Evolutionary conservation across 1,140 invertebrate species (phyloP).

Genomic region (Drosophila ficusphila): DNA sequence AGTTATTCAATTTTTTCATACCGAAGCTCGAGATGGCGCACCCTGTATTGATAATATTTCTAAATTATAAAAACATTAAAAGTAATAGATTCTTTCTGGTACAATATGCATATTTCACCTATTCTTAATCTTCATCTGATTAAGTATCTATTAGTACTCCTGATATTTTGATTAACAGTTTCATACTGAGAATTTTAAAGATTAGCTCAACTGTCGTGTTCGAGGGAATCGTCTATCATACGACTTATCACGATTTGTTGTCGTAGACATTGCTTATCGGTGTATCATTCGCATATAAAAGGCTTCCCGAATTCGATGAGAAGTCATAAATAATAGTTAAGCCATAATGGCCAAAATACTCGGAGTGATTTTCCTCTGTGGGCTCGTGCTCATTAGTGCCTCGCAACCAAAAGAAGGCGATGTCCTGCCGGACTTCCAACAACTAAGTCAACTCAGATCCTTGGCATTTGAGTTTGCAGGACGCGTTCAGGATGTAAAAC

Average conservation of each 20-base stretch:
- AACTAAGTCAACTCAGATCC: slow-evolving; percentile 2
- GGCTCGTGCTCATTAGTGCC: not conserved
- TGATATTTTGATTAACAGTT: not conserved
- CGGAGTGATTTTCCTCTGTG: not conserved
- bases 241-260: not conserved
- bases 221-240: not conserved
- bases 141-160: not conserved
- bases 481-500: not conserved
- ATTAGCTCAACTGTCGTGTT: not conserved
- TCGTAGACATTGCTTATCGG: slow-evolving; percentile 3
- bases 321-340: not conserved
- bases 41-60: too few relatives aligned
- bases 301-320: too few relatives aligned
- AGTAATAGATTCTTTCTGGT: too few relatives aligned
- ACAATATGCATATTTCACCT: too few relatives aligned
- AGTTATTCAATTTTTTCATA: too few relatives aligned
- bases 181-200: not conserved
- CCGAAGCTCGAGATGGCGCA: too few relatives aligned
- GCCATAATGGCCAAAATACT: slow-evolving; percentile 8
- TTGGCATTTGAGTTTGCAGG: slow-evolving; percentile 17
- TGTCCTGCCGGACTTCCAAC: not conserved
- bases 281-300: slow-evolving; percentile 10
- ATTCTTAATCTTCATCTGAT: too few relatives aligned
- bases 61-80: too few relatives aligned
- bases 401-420: not conserved